Evolutionary conservation across 2,888 invertebrate genomes (phyloP), one percentile per base, ranked within the genome.

Genomic region (Oxycera nigricornis): DNA sequence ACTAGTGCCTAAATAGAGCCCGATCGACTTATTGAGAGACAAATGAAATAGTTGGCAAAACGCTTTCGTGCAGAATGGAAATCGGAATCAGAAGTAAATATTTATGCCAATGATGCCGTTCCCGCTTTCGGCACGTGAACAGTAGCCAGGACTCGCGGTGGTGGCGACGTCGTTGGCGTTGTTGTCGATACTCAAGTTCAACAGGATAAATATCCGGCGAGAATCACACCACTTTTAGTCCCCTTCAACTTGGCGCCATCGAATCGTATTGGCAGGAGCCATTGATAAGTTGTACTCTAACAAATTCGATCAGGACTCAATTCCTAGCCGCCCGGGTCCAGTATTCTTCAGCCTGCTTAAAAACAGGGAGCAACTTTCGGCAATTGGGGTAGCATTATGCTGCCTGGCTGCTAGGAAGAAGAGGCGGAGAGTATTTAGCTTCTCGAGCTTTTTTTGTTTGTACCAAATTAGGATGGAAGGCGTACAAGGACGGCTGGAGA

Each of bases 11-110:
- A 70, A 70, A 30, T 70, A 30, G 31, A 28, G 30, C 35, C 70
- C 61, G 70, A 75, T 50, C 50, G 50, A 41, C 75, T 70, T 65
- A 75, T 73, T 74, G 67, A 52, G 62, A 65, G 68, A 50, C 73
- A 75, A 75, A 75, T 75, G 52, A 72, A 73, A 75, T 75, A 75
- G 73, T 75, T 73, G 55, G 41, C 62, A 41, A 73, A 73, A 73
- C 73, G 61, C 65, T 73, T 73, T 72, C 73, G 75, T 75, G 75
- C 75, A 73, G 75, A 75, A 73, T 73, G 72, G 52, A 74, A 75
- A 73, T 75, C 62, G 62, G 65, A 65, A 62, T 73, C 70, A 50
- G 62, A 61, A 73, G 73, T 75, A 75, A 75, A 75, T 75, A 73
- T 75, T 75, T 75, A 73, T 75, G 68, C 73, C 61, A 52, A 70